Evolutionary conservation across 2,797 vertebrate genomes (phyloP), one percentile per base, ranked within the genome.

Genomic region (Peromyscus nudipes): DNA sequence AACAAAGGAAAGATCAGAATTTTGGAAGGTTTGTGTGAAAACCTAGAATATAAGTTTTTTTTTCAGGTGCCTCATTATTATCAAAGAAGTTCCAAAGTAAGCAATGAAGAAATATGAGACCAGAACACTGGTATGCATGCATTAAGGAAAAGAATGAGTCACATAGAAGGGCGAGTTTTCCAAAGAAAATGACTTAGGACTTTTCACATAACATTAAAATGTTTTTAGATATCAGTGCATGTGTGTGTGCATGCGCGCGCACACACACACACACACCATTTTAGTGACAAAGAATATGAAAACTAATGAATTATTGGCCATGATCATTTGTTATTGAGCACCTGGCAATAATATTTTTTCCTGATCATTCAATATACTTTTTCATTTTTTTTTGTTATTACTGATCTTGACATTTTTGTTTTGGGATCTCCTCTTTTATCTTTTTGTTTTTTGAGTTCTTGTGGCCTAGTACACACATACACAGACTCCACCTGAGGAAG

Each of bases 181-280:
- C 37, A 82, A 76, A 71, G 37, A 43, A 29, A 37, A 27, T 62
- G 0, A 76, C 46, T 79, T 86, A 29, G 14, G 14, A 75, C 19
- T 94, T 96, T 19, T 11, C 14, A 84, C 17, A 55, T n/a, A 95
- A 83, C 3, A 64, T 55, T 71, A 43, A 34, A 7, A 27, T 52
- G 21, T 14, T 77, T 79, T 77, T 14, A 84, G 34, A 69, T 34
- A 23, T 40, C 71, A 77, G 52, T 71, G 11, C 52, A n/a, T 8
- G 10, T 49, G 23, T 2, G 1, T 19, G 7, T 2, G 7, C 6
- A 10, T n/a, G 13, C 37, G 4, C 7, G 6, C 55, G 13, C 6
- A 10, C 37, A 65, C 1, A 29, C 4, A 64, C 37, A 57, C 64
- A 14, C 19, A 34, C 31, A 64, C 16, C 19, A 76, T n/a, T 16